Percentiles rank a stretch among this genome's conserved stretches.
Conservation (phyloP, 2,797 vertebrate species). For the Danio jaintianensis region DNA sequence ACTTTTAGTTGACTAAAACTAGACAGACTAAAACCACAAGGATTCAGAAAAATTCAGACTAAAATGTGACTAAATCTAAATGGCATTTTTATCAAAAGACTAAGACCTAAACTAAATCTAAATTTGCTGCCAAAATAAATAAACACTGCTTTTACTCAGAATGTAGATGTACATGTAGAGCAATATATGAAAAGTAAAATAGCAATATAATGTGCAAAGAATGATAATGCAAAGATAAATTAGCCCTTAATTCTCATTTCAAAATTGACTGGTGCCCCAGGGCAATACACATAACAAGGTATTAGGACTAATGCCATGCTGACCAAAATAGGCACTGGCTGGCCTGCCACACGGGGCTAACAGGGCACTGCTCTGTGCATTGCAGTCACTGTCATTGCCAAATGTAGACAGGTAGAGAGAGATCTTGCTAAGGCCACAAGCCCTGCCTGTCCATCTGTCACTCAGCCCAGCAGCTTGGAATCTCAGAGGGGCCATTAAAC, state of each 20-base stretch:
- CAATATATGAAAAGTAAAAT: neutral
- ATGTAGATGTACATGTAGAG: neutral
- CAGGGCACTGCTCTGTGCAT: neutral
- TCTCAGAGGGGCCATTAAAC: slow-evolving; percentile 24
- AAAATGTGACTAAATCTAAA: too few species aligned
- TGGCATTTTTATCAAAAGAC: too few species aligned
- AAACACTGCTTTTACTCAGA: too few species aligned
- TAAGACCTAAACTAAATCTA: too few species aligned
- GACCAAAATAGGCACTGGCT: slow-evolving; percentile 56
- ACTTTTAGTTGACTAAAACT: too few species aligned
- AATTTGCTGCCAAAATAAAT: too few species aligned
- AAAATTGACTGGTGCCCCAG: slow-evolving; percentile 36
- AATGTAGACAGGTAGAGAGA: slow-evolving; percentile 61
- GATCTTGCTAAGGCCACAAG: slow-evolving; percentile 40
- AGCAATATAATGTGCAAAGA: neutral
- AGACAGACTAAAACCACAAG: too few species aligned
- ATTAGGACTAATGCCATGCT: slow-evolving; percentile 55
- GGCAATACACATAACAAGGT: slow-evolving; percentile 61
- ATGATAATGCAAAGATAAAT: slow-evolving; percentile 28
- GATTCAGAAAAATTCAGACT: too few species aligned
- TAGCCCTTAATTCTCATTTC: slow-evolving; percentile 44
- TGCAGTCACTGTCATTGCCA: slow-evolving; percentile 40
- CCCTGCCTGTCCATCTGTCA: slow-evolving; percentile 56
- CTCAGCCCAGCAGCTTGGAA: slow-evolving; percentile 35
- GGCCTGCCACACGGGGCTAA: slow-evolving; percentile 31